Percentiles rank a stretch among this genome's conserved stretches.
phyloP scores from a whole-genome alignment of 2,888 invertebrate species.

The Thalpophila matura region DNA sequence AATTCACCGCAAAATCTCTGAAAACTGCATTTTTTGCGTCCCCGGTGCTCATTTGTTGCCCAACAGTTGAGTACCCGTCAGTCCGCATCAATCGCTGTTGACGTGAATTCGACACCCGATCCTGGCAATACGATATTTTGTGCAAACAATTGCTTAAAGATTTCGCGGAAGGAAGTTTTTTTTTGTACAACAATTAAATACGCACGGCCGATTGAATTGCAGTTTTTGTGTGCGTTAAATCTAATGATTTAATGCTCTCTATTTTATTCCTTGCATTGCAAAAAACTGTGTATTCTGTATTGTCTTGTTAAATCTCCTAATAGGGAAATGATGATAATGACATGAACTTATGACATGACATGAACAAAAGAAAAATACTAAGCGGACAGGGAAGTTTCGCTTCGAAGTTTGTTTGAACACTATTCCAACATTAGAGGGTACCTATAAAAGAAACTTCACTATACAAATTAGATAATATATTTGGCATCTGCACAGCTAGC shows the following conservation, averaged over 20 bases:
- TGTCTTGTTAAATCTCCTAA: background rate
- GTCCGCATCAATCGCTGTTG: constrained; percentile 65
- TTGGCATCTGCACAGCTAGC: background rate
- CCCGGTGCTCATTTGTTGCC: constrained; percentile 64
- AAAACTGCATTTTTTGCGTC: constrained; percentile 49
- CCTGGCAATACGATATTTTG: constrained; percentile 80
- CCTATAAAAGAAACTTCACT: no score
- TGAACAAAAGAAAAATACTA: no score
- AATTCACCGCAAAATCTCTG: constrained; percentile 21
- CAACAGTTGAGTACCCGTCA: constrained; percentile 61
- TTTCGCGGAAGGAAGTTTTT: constrained; percentile 86
- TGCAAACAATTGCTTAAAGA: constrained; percentile 69
- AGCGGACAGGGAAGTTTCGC: no score
- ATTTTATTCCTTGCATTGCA: background rate
- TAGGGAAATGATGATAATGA: background rate
- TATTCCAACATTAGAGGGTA: no score
- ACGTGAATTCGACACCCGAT: constrained; percentile 78
- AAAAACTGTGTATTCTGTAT: background rate
- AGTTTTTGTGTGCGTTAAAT: constrained; percentile 27
- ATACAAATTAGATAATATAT: no score
- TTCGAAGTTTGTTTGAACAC: no score
- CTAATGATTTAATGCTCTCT: constrained; percentile 25
- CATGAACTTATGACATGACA: no score
- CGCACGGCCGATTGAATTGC: constrained; percentile 53
- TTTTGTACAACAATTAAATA: constrained; percentile 55